Evolutionary conservation across 30 jellyfish, hydroid and myxozoan species (phyloP), one percentile per base, ranked within the genome.

Genomic region (Mastigias papua): DNA sequence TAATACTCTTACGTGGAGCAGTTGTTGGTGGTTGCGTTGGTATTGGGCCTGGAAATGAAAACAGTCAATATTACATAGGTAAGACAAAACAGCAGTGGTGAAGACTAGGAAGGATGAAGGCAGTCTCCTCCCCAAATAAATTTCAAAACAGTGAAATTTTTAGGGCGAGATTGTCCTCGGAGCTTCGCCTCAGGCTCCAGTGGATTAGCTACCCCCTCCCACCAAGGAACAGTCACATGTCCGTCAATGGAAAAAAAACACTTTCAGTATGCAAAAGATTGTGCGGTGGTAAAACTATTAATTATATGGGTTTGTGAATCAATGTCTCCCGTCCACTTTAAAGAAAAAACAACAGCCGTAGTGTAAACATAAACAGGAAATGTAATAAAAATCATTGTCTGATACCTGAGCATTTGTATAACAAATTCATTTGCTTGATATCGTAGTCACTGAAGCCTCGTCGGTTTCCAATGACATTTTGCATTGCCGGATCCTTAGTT

Each of bases 361-460:
- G n/a, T n/a, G n/a, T n/a, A n/a, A n/a, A n/a, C n/a, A n/a, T n/a
- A n/a, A n/a, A n/a, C n/a, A n/a, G n/a, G n/a, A n/a, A n/a, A n/a
- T n/a, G n/a, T n/a, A 21, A 25, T 21, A 54, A 10, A 54, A 21
- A 54, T 11, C 17, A 7, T 54, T 21, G 17, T 3, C 27, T 19
- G 72, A 26, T 62, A 88, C 97, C 90, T 30, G 75, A 13, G 78
- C 96, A 87, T 62, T 60, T 54, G 86, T 88, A 88, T 6, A 77
- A 78, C 0, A 80, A 63, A 35, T 92, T 86, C 88, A 92, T 69
- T 91, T 92, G 98, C 23, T 65, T 46, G 32, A 68, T 82, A 54
- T 92, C 98, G 17, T 50, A 68, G 31, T 79, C 50, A 66, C 98
- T 92, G 93, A 92, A 86, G 11, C 96, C 97, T 28, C 34, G 29